A percentile compares a stretch with the other conserved stretches of the same genome.
Evolutionary conservation across 2,888 invertebrate genomes (phyloP).

Genomic region (Cybosia mesomella): DNA sequence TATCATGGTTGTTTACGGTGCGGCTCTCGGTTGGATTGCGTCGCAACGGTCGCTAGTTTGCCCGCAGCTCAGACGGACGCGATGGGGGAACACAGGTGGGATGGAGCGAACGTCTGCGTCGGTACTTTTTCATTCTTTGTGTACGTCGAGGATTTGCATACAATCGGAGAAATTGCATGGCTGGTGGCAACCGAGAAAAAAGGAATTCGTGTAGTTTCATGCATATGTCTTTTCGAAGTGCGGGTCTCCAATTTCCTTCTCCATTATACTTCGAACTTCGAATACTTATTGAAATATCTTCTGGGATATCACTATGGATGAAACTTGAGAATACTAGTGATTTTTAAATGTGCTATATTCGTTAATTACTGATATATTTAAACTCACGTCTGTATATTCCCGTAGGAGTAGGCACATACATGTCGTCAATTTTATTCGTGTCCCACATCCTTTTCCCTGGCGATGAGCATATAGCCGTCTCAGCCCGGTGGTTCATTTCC

Average conservation of each 20-base stretch:
- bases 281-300: conserved; percentile 19
- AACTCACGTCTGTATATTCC: background rate
- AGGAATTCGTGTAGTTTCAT: conserved; percentile 76
- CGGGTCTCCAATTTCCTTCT: conserved; percentile 54
- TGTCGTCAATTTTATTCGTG: too few species aligned
- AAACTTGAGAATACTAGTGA: background rate
- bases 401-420: background rate
- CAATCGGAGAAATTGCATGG: conserved; percentile 84
- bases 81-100: conserved; percentile 71
- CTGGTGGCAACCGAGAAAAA: conserved; percentile 71
- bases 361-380: background rate
- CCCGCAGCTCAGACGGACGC: conserved; percentile 67
- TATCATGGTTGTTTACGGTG: conserved; percentile 74
- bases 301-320: conserved; percentile 11
- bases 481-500: too few species aligned
- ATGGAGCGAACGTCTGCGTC: conserved; percentile 74
- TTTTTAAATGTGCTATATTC: background rate
- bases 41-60: conserved; percentile 65
- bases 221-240: conserved; percentile 67
- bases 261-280: conserved; percentile 48
- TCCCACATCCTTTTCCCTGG: too few species aligned
- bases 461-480: too few species aligned
- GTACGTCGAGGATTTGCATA: conserved; percentile 83
- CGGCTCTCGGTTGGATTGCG: conserved; percentile 65
- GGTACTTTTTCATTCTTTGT: conserved; percentile 84